A percentile compares a stretch with the other conserved stretches of the same genome.
Conservation (phyloP, 2,888 invertebrate species). For the Patella ulyssiponensis region DNA sequence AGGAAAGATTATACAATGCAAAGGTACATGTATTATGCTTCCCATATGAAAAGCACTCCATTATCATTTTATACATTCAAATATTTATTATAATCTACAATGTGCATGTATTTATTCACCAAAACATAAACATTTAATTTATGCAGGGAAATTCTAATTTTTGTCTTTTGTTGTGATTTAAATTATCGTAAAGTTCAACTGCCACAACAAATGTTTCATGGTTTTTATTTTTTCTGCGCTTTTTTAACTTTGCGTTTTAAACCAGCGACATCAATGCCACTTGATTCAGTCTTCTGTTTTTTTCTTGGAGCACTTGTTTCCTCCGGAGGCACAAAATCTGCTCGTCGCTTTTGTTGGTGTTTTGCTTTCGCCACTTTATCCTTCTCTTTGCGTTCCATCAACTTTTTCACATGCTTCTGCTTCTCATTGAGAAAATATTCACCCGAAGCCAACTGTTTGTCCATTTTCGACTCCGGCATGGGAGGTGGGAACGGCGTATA, state of each 20-base stretch:
- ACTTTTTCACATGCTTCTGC: conserved; percentile 80
- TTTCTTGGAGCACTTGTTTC: conserved; percentile 46
- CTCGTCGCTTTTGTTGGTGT: conserved; percentile 78
- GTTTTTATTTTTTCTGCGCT: conserved; percentile 39
- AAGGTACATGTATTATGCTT: no score
- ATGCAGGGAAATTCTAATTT: no score
- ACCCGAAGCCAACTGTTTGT: conserved; percentile 92
- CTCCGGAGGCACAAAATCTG: conserved; percentile 84
- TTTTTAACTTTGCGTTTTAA: conserved; percentile 53
- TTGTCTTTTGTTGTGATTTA: no score
- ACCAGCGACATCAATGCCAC: conserved; percentile 44
- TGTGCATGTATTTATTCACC: no score
- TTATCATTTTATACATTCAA: no score
- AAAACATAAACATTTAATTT: no score
- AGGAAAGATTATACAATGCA: no score
- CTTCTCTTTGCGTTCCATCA: conserved; percentile 77
- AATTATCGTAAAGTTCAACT: no score
- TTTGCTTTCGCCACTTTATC: conserved; percentile 78
- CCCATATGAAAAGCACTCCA: no score
- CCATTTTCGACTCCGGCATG: conserved; percentile 87
- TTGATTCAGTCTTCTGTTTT: conserved; percentile 41
- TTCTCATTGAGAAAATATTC: conserved; percentile 91
- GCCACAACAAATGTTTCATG: not conserved
- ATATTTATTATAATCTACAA: no score
- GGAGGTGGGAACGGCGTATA: conserved; percentile 99